phyloP scores from a whole-genome alignment of 2,113 vertebrate genomes.

The Corvus hawaiiensis region DNA sequence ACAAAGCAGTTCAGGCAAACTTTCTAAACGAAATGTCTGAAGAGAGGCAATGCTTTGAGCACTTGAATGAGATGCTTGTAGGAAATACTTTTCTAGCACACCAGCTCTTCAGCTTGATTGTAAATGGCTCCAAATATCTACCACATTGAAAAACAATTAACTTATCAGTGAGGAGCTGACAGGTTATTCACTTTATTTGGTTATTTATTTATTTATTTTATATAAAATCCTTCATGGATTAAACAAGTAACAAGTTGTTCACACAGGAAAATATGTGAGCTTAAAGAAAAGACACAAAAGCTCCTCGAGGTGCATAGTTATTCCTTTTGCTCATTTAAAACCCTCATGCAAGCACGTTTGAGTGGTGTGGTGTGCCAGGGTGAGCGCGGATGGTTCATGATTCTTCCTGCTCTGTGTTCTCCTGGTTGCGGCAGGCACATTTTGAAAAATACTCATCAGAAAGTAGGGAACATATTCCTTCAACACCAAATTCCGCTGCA shows the following conservation, averaged over 20 bases:
- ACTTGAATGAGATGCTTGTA: not conserved
- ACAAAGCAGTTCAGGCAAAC: not conserved
- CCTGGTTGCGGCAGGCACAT: fast-evolving
- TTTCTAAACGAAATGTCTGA: not conserved
- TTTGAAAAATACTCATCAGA: not conserved
- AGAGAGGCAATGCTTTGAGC: not conserved
- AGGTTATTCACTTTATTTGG: not conserved
- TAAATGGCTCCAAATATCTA: not conserved
- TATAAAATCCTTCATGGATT: not conserved
- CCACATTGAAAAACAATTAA: not conserved
- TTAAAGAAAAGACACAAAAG: not conserved
- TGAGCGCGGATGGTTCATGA: fast-evolving
- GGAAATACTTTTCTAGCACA: not conserved
- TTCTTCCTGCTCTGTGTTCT: not conserved
- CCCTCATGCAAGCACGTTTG: not conserved
- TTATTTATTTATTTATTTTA: not conserved
- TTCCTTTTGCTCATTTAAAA: not conserved
- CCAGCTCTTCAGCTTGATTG: not conserved
- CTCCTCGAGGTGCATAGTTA: not conserved
- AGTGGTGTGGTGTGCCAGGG: not conserved
- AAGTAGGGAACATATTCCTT: not conserved
- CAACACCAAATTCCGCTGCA: not conserved
- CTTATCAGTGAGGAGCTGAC: not conserved
- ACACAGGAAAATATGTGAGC: not conserved
- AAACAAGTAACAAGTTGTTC: not conserved